These are phyloP conservation scores for Oscheius sp. DNA, from an alignment of 2,888 invertebrate species.

Conservation along the genomic window DNA sequence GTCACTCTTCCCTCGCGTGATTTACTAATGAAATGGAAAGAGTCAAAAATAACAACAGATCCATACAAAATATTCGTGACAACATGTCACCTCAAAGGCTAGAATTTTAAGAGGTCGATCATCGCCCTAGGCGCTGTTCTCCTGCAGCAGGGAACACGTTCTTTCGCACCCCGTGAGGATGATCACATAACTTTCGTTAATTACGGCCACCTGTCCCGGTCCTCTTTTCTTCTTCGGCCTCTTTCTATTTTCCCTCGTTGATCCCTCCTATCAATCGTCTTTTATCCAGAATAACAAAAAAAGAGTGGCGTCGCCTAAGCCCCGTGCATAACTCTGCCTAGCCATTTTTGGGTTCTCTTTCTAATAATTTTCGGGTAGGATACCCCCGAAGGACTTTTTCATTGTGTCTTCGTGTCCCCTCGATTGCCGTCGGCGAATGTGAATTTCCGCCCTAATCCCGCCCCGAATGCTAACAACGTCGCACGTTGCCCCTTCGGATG, in stretches of 20 bases:
- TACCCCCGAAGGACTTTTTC: not conserved
- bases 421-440: constrained; percentile 34
- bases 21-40: constrained; percentile 6
- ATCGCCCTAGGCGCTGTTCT: too few species aligned
- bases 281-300: not conserved
- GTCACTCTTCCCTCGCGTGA: constrained; percentile 1
- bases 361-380: not conserved
- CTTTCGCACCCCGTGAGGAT: not conserved
- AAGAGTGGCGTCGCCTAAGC: not conserved
- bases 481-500: constrained; percentile 13
- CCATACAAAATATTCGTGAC: too few species aligned
- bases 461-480: constrained; percentile 15
- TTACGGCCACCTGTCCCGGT: constrained; percentile 7
- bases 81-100: too few species aligned
- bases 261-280: constrained; percentile 2
- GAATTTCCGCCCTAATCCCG: constrained; percentile 33
- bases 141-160: not conserved
- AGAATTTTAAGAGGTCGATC: too few species aligned
- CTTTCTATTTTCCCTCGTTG: not conserved
- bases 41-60: not conserved
- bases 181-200: not conserved
- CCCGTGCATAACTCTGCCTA: too few species aligned
- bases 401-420: not conserved
- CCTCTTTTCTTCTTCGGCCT: too few species aligned
- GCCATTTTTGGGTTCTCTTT: not conserved